Percentiles rank a stretch among this genome's conserved stretches.
These are phyloP conservation scores for Eretmocerus hayati DNA, from an alignment of 2,888 invertebrate genomes.

Conservation along the genomic window DNA sequence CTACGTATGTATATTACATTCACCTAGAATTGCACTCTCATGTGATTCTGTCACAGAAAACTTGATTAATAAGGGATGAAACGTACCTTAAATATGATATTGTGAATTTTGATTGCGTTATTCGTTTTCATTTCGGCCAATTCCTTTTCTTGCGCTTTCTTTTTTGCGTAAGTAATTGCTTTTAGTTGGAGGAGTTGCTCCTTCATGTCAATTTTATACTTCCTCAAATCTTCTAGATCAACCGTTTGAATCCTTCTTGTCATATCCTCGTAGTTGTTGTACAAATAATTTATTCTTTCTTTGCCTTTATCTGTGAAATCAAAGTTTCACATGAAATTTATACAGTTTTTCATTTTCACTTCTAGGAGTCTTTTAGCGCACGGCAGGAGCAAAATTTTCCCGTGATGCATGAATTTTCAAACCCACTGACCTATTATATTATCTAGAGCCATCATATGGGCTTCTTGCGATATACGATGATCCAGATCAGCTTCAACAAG, in stretches of 20 bases:
- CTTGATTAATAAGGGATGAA: neutral
- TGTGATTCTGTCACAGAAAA: no score
- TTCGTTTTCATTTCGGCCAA: slow-evolving; percentile 29
- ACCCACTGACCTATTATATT: slow-evolving; percentile 56
- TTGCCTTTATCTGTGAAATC: slow-evolving; percentile 50
- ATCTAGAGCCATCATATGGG: slow-evolving; percentile 65
- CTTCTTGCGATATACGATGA: slow-evolving; percentile 64
- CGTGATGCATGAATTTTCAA: neutral
- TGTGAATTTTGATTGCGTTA: slow-evolving; percentile 34
- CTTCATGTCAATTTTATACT: slow-evolving; percentile 50
- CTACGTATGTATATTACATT: no score
- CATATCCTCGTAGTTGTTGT: slow-evolving; percentile 52
- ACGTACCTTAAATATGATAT: slow-evolving; percentile 34
- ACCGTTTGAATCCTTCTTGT: slow-evolving; percentile 48
- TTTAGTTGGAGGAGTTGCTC: slow-evolving; percentile 54
- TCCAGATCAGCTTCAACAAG: slow-evolving; percentile 67
- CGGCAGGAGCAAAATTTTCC: neutral
- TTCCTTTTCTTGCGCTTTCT: slow-evolving; percentile 37
- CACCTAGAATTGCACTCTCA: no score
- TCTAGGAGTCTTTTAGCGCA: no score
- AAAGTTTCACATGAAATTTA: neutral
- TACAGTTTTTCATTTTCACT: neutral
- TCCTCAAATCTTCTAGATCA: slow-evolving; percentile 53
- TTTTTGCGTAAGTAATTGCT: slow-evolving; percentile 54
- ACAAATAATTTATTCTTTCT: slow-evolving; percentile 53